phyloP scores from a whole-genome alignment of 2,888 invertebrate species.

The Cetonia aurata region DNA sequence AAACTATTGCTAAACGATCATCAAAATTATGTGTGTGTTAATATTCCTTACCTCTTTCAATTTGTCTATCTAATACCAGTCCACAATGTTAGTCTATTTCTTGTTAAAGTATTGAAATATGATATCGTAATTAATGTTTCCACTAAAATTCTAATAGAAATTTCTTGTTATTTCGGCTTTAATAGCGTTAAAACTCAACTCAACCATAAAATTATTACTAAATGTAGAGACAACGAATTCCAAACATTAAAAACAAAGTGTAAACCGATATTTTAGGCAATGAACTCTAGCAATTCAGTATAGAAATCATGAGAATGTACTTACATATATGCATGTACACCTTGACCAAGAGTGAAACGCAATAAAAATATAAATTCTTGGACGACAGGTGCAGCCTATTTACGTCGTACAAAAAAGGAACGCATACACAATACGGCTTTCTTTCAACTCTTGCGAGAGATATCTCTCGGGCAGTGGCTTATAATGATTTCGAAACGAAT shows the following conservation, averaged over 20 bases:
- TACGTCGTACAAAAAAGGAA: conserved; percentile 51
- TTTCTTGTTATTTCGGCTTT: too few species aligned
- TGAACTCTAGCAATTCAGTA: conserved; percentile 18
- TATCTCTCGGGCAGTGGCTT: conserved; percentile 23
- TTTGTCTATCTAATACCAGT: too few species aligned
- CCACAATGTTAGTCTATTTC: too few species aligned
- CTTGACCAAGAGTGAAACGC: conserved; percentile 37
- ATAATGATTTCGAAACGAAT: conserved; percentile 33
- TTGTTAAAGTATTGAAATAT: too few species aligned
- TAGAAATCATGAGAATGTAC: conserved; percentile 1
- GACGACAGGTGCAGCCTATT: conserved; percentile 60
- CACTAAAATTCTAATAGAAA: too few species aligned
- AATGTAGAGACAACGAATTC: not conserved
- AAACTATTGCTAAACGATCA: too few species aligned
- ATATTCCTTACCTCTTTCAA: too few species aligned
- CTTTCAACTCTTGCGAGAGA: conserved; percentile 24
- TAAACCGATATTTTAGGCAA: conserved; percentile 14
- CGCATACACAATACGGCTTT: conserved; percentile 35
- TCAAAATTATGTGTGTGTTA: too few species aligned
- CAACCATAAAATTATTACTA: conserved; percentile 3
- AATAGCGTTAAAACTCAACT: not conserved
- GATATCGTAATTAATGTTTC: too few species aligned
- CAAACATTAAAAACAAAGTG: not conserved
- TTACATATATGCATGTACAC: not conserved
- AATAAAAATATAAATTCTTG: conserved; percentile 56